A percentile compares a stretch with the other conserved stretches of the same genome.
Evolutionary conservation across 2,113 vertebrate genomes (phyloP).

Genomic region (Aplodontia rufa): DNA sequence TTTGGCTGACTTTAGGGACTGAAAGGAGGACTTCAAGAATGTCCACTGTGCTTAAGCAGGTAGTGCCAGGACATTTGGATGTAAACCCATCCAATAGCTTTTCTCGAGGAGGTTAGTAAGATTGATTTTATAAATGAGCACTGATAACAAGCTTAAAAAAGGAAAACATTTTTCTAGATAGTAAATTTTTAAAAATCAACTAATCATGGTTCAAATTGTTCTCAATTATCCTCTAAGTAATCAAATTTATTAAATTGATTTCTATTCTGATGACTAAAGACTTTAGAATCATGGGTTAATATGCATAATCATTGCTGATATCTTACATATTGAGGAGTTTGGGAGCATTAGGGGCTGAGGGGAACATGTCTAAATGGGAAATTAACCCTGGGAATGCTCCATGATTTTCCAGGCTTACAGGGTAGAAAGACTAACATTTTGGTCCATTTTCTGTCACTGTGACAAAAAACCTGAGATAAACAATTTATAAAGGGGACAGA

Average conservation of each 20-base stretch:
- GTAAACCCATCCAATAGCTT: conserved; percentile 97
- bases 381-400: background rate
- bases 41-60: conserved; percentile 93
- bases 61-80: conserved; percentile 96
- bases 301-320: conserved; percentile 29
- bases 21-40: conserved; percentile 94
- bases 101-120: conserved; percentile 96
- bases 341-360: background rate
- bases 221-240: conserved; percentile 61
- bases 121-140: conserved; percentile 85
- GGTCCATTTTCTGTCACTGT: background rate
- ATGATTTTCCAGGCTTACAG: background rate
- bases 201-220: conserved; percentile 44
- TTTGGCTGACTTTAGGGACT: conserved; percentile 91
- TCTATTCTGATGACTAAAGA: conserved; percentile 33
- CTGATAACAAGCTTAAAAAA: conserved; percentile 73
- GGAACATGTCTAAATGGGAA: conserved; percentile 1
- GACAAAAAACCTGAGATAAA: background rate
- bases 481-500: background rate
- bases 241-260: conserved; percentile 1
- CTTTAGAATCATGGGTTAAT: conserved; percentile 13
- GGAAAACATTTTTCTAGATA: conserved; percentile 67
- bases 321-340: conserved; percentile 38
- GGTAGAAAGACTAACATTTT: background rate
- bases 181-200: conserved; percentile 56